Evolutionary conservation across 2,797 vertebrate genomes (phyloP).

Genomic region (Mycteria americana): DNA sequence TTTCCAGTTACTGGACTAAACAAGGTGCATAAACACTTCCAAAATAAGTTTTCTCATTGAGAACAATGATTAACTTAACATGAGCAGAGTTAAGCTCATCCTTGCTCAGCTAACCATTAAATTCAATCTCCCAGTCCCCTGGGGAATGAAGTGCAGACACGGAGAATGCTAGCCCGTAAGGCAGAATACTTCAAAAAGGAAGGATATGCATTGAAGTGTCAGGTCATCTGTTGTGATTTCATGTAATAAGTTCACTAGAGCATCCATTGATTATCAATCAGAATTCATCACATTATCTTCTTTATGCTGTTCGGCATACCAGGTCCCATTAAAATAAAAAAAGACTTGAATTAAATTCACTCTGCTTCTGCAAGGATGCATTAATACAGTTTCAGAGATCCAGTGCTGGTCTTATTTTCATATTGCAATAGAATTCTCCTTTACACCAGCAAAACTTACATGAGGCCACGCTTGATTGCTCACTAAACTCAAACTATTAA

Average conservation of each 20-base stretch:
- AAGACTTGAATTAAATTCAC: not conserved
- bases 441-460: not conserved
- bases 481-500: not conserved
- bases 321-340: not conserved
- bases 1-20: not conserved
- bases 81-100: not conserved
- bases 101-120: slow-evolving; percentile 50
- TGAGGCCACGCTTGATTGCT: not conserved
- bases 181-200: slow-evolving; percentile 13
- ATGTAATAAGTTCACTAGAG: not conserved
- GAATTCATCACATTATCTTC: not conserved
- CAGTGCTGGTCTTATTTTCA: not conserved
- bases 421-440: not conserved
- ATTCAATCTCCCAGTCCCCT: slow-evolving; percentile 17
- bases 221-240: slow-evolving; percentile 25
- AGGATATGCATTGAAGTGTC: not conserved
- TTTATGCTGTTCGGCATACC: not conserved
- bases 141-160: not conserved
- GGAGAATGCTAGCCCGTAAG: not conserved
- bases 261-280: slow-evolving; percentile 35
- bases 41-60: not conserved
- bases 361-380: not conserved
- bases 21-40: not conserved
- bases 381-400: not conserved
- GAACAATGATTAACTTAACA: not conserved